A percentile compares a stretch with the other conserved stretches of the same genome.
Evolutionary conservation across 1,140 invertebrate species (phyloP).

Genomic region (Musca domestica): DNA sequence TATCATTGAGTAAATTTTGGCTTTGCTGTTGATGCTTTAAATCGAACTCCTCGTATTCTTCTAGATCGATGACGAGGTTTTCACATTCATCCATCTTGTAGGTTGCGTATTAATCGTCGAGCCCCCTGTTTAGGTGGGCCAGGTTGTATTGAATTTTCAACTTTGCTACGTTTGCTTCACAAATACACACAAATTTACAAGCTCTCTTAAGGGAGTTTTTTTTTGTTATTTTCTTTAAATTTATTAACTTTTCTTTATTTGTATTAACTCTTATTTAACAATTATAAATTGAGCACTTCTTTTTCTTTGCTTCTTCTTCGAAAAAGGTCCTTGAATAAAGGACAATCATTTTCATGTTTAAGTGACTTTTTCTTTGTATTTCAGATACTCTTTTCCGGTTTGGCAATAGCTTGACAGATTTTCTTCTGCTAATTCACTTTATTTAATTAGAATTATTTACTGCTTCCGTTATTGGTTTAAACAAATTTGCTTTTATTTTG

Average conservation of each 20-base stretch:
- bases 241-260: neutral
- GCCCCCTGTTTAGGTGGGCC: constrained; percentile 26
- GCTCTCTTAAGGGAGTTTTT: neutral
- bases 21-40: constrained; percentile 27
- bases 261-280: too few relatives aligned
- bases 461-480: neutral
- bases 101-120: constrained; percentile 20
- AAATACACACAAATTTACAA: neutral
- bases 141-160: constrained; percentile 19
- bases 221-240: neutral
- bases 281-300: too few relatives aligned
- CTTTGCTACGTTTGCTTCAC: constrained; percentile 7
- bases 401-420: too few relatives aligned
- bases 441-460: neutral
- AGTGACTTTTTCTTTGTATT: too few relatives aligned
- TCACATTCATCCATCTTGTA: constrained; percentile 55
- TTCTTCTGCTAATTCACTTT: neutral
- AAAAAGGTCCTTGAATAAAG: too few relatives aligned
- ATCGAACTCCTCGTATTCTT: constrained; percentile 39
- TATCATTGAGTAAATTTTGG: constrained; percentile 27
- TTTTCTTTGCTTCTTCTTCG: too few relatives aligned
- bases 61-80: constrained; percentile 50
- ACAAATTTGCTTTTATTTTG: neutral
- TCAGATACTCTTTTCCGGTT: too few relatives aligned
- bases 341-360: too few relatives aligned